phyloP scores from a whole-genome alignment of 2,888 invertebrate genomes.

The Plebejus anna region DNA sequence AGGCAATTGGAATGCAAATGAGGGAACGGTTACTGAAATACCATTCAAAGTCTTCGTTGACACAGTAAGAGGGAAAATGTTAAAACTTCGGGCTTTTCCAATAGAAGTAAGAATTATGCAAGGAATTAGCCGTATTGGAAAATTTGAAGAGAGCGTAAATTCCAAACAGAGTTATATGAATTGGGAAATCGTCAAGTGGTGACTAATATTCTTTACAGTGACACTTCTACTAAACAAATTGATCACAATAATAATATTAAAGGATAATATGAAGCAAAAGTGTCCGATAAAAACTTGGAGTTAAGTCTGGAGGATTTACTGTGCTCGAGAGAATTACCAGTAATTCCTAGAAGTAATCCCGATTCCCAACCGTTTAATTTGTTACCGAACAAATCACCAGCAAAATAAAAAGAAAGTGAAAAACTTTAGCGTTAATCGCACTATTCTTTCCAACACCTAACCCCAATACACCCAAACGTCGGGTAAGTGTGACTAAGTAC shows the following conservation, averaged over 20 bases:
- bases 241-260: neutral
- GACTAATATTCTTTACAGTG: neutral
- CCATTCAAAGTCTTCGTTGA: neutral
- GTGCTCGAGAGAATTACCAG: neutral
- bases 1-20: conserved; percentile 9
- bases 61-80: neutral
- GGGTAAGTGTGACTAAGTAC: conserved; percentile 54
- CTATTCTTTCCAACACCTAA: neutral
- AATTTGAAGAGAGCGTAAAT: neutral
- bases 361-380: neutral
- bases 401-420: neutral
- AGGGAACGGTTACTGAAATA: neutral
- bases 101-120: neutral
- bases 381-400: neutral
- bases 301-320: neutral
- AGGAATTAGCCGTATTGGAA: neutral
- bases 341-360: neutral
- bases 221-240: neutral
- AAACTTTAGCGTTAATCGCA: neutral
- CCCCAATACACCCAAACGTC: neutral
- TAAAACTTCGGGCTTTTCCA: neutral
- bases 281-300: neutral
- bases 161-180: neutral
- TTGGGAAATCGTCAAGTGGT: neutral
- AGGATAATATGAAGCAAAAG: neutral